Percentiles rank a stretch among this genome's conserved stretches.
Conservation (phyloP, 2,113 vertebrate genomes). For the Strix aluco region DNA sequence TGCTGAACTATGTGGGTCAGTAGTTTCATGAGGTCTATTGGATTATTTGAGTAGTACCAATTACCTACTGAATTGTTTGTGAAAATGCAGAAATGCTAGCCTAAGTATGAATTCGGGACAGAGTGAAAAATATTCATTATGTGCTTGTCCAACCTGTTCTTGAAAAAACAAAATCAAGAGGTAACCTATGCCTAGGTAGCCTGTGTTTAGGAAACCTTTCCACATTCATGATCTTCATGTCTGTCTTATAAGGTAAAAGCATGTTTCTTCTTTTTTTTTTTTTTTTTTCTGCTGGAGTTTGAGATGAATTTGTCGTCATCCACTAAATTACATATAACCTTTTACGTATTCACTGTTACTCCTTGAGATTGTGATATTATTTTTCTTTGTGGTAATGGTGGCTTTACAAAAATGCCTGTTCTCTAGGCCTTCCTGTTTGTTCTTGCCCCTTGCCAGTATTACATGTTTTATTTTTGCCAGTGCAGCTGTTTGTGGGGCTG, state of each 20-base stretch:
- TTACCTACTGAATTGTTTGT: not conserved
- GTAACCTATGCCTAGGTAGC: not conserved
- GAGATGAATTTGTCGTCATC: not conserved
- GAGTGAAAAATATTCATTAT: not conserved
- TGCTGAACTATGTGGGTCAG: not conserved
- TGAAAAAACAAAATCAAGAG: not conserved
- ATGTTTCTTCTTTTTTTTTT: not conserved
- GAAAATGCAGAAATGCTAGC: not conserved
- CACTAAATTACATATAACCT: not conserved
- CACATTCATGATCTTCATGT: rapidly evolving
- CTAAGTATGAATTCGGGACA: not conserved
- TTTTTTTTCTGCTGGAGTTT: not conserved
- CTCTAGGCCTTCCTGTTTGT: not conserved
- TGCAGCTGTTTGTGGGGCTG: not conserved
- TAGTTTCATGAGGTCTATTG: not conserved
- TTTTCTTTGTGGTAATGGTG: rapidly evolving
- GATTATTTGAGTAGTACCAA: not conserved
- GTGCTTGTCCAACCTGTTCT: not conserved
- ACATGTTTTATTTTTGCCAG: not conserved
- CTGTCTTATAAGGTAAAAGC: not conserved
- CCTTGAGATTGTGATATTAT: not conserved
- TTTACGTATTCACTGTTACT: not conserved
- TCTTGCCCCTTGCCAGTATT: not conserved
- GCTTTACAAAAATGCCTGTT: not conserved
- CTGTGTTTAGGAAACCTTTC: not conserved